Evolutionary conservation across 1,140 invertebrate species (phyloP), one percentile per base, ranked within the genome.

Genomic region (Mizuhopecten yessoensis): DNA sequence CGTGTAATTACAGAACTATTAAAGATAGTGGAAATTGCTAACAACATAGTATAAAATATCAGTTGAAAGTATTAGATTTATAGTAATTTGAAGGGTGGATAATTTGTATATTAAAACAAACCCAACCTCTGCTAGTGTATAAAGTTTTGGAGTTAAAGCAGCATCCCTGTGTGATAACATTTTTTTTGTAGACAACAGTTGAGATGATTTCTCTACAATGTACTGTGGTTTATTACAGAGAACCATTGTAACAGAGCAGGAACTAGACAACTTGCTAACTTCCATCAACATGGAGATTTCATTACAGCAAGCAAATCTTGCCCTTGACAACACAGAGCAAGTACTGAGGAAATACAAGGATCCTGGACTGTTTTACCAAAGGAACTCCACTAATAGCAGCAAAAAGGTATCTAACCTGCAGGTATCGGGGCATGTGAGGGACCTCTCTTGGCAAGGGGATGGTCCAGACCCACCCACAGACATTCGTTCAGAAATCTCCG

Each of bases 251-350:
- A 49, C 92, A 39, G 87, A 86, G 33, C 36, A 88, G 57, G 92
- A 92, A 75, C 23, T 92, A 13, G 92, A 92, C 86, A 88, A 90
- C 33, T 49, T 92, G 23, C 29, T 92, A 3, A 87, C 90, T 29
- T 90, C 90, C 1, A 88, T 92, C 34, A 89, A 92, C 36, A 90
- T 90, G 87, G 92, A 92, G 49, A 91, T 92, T 11, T 92, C 92
- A 33, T 45, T 92, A 49, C 92, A 92, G 49, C 89, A 34, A 34
- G 90, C 92, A 75, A 92, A 91, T n/a, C 39, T 92, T 11, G 75
- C 92, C 17, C 75, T 92, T 7, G 89, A 39, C 34, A 90, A 75
- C 87, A 90, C 88, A 23, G 91, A 90, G 34, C 75, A 88, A 15
- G 45, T 88, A 42, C 29, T 91, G 29, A 45, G 33, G 39, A 88